Conservation (phyloP, 2,797 vertebrate genomes). For the Halcyon badia region DNA sequence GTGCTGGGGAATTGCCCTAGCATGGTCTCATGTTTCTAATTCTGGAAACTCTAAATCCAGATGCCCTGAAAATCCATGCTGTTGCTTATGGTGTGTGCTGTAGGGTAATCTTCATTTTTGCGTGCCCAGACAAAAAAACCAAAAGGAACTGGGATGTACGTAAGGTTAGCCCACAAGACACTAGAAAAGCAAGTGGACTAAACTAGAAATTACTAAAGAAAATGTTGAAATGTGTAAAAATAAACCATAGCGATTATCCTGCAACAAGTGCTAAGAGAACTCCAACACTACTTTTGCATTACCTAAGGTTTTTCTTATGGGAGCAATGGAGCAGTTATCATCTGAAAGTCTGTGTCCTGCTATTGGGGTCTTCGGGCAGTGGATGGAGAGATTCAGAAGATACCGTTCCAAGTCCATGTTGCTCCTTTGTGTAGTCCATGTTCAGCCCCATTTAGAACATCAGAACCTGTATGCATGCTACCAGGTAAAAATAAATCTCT, state of each 20-base stretch:
- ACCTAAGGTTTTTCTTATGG: not conserved
- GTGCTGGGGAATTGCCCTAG: conserved; percentile 46
- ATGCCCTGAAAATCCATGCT: conserved; percentile 53
- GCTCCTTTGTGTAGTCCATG: fast-evolving
- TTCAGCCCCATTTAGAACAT: not conserved
- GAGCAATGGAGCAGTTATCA: fast-evolving
- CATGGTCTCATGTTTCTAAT: conserved; percentile 61
- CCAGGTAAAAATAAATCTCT: not conserved
- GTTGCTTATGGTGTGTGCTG: not conserved
- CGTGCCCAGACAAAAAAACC: not conserved
- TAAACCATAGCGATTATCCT: not conserved
- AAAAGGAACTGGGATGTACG: not conserved
- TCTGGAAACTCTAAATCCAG: conserved; percentile 63
- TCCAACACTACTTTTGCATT: not conserved
- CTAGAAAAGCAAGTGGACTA: not conserved
- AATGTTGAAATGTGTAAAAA: not conserved
- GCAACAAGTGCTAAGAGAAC: not conserved
- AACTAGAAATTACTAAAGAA: not conserved
- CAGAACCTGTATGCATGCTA: not conserved
- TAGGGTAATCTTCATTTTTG: conserved; percentile 14
- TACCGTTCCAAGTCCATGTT: not conserved
- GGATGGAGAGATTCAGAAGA: not conserved
- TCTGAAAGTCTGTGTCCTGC: not conserved
- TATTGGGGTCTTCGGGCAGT: not conserved
- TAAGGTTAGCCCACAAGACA: not conserved